Evolutionary conservation across 64 coral and sea anemone genomes (phyloP).

Genomic region (Trachythela sp.): DNA sequence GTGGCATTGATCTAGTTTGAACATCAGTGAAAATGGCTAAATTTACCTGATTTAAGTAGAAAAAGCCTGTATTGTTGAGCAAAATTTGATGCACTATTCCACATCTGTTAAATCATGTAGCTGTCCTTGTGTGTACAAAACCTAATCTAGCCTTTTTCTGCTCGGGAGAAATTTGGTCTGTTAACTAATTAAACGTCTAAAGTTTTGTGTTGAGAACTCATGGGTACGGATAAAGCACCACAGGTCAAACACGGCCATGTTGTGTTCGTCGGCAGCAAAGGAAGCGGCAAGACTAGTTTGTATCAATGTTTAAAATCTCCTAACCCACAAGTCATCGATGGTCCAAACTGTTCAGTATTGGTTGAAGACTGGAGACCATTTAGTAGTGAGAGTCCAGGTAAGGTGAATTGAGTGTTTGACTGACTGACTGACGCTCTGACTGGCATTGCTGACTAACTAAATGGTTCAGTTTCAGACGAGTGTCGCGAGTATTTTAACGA

Average conservation of each 20-base stretch:
- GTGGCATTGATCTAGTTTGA: too few species aligned
- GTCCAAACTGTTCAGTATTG: neutral
- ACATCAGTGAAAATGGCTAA: too few species aligned
- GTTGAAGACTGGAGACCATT: slow-evolving; percentile 17
- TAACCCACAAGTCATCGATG: neutral
- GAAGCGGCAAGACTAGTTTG: slow-evolving; percentile 11
- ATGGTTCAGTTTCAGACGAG: neutral
- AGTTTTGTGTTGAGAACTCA: neutral
- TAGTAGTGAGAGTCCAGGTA: neutral
- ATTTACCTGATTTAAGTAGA: too few species aligned
- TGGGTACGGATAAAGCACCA: neutral
- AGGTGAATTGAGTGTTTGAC: neutral
- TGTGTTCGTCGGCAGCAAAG: slow-evolving; percentile 14
- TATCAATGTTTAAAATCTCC: slow-evolving; percentile 20
- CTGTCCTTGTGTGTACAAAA: too few species aligned
- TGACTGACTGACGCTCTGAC: neutral
- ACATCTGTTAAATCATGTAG: too few species aligned
- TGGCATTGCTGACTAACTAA: neutral
- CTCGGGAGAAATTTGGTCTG: neutral
- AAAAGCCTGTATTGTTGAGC: too few species aligned
- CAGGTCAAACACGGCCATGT: neutral
- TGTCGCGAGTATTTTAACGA: neutral
- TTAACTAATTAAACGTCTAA: neutral
- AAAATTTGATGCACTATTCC: too few species aligned
- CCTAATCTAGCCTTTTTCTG: too few species aligned